phyloP scores from a whole-genome alignment of 1,140 invertebrate genomes.

The Neodiprion virginianus region DNA sequence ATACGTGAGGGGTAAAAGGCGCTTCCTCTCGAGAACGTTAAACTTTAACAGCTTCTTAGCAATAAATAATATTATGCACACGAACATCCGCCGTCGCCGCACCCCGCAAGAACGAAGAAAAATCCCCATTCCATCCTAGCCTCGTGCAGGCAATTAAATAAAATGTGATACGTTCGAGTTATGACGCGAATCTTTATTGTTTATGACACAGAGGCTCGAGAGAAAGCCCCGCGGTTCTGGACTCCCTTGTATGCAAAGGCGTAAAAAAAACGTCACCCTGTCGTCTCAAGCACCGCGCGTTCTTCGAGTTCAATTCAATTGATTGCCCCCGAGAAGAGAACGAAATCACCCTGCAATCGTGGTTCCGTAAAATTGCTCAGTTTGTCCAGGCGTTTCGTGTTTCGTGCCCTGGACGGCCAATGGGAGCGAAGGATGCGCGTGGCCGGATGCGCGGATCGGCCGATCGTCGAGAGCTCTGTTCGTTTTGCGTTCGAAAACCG shows the following conservation, averaged over 20 bases:
- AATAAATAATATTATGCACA: constrained; percentile 64
- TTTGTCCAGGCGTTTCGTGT: too few relatives aligned
- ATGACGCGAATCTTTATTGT: constrained; percentile 62
- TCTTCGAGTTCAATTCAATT: too few relatives aligned
- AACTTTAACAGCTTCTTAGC: constrained; percentile 59
- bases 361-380: too few relatives aligned
- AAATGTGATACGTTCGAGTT: constrained; percentile 62
- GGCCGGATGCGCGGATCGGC: too few relatives aligned
- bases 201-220: constrained; percentile 47
- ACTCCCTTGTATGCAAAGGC: constrained; percentile 57
- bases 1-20: constrained; percentile 15
- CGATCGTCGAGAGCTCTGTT: too few relatives aligned
- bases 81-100: constrained; percentile 22
- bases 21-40: constrained; percentile 45
- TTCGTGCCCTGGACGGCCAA: too few relatives aligned
- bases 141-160: constrained; percentile 60
- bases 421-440: too few relatives aligned
- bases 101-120: background rate
- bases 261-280: constrained; percentile 38
- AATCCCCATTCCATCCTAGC: constrained; percentile 22
- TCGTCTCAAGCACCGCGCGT: background rate
- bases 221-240: constrained; percentile 2
- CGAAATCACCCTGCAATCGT: too few relatives aligned
- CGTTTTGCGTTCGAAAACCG: too few relatives aligned
- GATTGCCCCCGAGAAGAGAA: too few relatives aligned